Evolutionary conservation across 1,140 invertebrate genomes (phyloP).

Genomic region (Hesperophylax magnus): DNA sequence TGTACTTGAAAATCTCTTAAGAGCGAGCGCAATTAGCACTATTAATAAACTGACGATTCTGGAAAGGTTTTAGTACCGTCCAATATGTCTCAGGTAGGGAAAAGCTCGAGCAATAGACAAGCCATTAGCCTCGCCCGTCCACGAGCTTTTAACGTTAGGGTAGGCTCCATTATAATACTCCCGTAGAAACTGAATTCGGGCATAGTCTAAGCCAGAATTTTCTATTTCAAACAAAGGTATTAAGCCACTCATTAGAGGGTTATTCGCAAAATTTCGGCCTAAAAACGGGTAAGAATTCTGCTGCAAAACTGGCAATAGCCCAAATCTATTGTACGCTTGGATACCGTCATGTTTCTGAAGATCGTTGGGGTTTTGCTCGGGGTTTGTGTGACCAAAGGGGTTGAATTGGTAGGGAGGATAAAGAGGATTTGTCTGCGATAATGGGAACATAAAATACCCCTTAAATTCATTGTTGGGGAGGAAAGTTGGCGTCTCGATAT

Average conservation of each 20-base stretch:
- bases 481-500: not conserved
- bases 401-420: constrained; percentile 3
- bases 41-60: too few species aligned
- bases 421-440: constrained; percentile 1
- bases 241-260: not conserved
- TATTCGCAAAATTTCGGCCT: not conserved
- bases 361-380: not conserved
- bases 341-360: not conserved
- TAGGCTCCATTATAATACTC: not conserved
- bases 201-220: constrained; percentile 25
- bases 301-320: constrained; percentile 23
- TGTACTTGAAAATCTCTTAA: too few species aligned
- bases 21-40: too few species aligned
- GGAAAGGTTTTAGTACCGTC: not conserved
- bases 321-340: constrained; percentile 1
- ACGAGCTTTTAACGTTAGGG: not conserved
- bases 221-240: constrained; percentile 30
- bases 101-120: not conserved
- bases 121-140: not conserved
- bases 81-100: not conserved
- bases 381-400: not conserved
- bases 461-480: not conserved
- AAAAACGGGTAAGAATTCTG: constrained; percentile 4
- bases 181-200: not conserved
- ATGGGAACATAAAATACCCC: constrained; percentile 15